Base-by-base conservation (phyloP, 53 echinoderm and acorn worm species). In the Paelopatides confundens region DNA sequence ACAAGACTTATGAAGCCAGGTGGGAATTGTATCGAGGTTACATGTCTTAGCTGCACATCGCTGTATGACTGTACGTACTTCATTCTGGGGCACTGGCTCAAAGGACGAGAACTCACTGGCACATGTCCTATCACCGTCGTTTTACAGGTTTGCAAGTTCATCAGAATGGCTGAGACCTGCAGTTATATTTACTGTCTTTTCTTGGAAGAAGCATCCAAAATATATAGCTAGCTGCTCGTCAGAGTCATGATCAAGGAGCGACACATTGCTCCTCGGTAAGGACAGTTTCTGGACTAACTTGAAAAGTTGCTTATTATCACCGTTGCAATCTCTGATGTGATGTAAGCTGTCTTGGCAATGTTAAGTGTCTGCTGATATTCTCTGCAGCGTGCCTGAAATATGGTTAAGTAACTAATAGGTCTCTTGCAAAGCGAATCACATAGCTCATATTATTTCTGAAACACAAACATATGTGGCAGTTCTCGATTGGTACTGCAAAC, bases 21-120 rank as follows among this genome's bases (percentile, higher is more conserved):
- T 86, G 15, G 90, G 90, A 4, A 90, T 65, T 6, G 81, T 86
- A 34, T 90, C 90, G 30, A 90, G 79, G 1, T 40, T 77, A 65
- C 86, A 78, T n/a, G 90, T 78, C 63, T 66, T 81, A 17, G 86
- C 31, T 52, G 90, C 69, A 51, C 53, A 71, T 15, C 54, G 7
- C 26, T 35, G 30, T 9, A 85, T 90, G n/a, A 65, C 58, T 74
- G 71, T 85, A n/a, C n/a, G n/a, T n/a, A n/a, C n/a, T n/a, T n/a
- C n/a, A n/a, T n/a, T n/a, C 52, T 51, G 11, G 10, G 52, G 10
- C 11, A 51, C 52, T 10, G 52, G 52, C 17, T 51, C 52, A 17
- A 51, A 51, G 11, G 17, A 12, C 10, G 11, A 12, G 52, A 51
- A 51, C 52, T 51, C 52, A 51, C 52, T 51, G 11, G 10, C 52